Percentiles rank a stretch among this genome's conserved stretches.
Evolutionary conservation across 1,140 invertebrate species (phyloP).

Genomic region (Drosophila ficusphila): DNA sequence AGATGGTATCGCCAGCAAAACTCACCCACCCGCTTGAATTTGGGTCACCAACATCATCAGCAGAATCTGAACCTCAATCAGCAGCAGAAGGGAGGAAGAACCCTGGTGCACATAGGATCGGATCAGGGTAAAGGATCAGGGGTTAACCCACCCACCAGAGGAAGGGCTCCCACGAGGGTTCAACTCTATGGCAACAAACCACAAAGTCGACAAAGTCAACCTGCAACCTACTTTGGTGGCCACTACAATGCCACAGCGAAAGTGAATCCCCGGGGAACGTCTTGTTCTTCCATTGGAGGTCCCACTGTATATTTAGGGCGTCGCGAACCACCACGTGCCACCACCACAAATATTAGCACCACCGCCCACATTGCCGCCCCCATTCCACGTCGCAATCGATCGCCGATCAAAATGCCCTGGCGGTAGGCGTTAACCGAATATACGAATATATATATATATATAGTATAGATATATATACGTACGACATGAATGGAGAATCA

Average conservation of each 20-base stretch:
- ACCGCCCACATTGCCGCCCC: conserved; percentile 37
- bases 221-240: conserved; percentile 63
- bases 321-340: conserved; percentile 52
- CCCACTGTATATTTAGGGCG: conserved; percentile 64
- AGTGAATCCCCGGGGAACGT: neutral
- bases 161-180: conserved; percentile 61
- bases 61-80: neutral
- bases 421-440: conserved; percentile 52
- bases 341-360: conserved; percentile 5
- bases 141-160: conserved; percentile 29
- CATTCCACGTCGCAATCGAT: conserved; percentile 71
- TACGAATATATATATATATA: neutral
- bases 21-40: conserved; percentile 36
- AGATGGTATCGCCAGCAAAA: conserved; percentile 42
- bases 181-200: conserved; percentile 65
- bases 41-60: conserved; percentile 12
- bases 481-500: conserved; percentile 13
- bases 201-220: conserved; percentile 12
- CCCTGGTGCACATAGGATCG: conserved; percentile 70
- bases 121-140: conserved; percentile 51
- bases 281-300: conserved; percentile 22
- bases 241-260: conserved; percentile 66
- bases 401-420: conserved; percentile 82
- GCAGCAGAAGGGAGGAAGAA: conserved; percentile 50
- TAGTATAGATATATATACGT: neutral